These are phyloP conservation scores for Pecten maximus DNA, from an alignment of 2,888 invertebrate genomes.

Conservation along the genomic window DNA sequence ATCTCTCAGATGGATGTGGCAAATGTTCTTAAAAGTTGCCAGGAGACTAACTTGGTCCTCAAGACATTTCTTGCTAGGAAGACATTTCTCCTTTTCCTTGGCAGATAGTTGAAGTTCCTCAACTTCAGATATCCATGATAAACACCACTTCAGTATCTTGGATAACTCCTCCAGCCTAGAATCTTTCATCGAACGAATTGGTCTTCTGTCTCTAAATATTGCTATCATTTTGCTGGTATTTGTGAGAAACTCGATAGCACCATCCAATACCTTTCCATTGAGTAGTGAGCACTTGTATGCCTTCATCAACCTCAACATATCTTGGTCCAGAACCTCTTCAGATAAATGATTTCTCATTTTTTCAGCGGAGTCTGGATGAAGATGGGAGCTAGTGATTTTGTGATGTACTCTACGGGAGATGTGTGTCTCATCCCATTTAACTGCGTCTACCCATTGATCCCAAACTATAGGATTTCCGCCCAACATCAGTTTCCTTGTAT, in stretches of 20 bases:
- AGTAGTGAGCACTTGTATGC: constrained; percentile 1
- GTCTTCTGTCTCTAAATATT: constrained; percentile 38
- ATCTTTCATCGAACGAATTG: background rate
- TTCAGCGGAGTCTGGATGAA: constrained; percentile 43
- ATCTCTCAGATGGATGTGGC: constrained; percentile 36
- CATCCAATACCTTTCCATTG: constrained; percentile 6
- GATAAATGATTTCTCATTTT: constrained; percentile 50
- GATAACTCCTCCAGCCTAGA: background rate
- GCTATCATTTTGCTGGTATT: constrained; percentile 42
- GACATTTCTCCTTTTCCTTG: constrained; percentile 27
- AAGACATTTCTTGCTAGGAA: constrained; percentile 38
- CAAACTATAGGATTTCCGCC: constrained; percentile 26
- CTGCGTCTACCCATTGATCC: constrained; percentile 38
- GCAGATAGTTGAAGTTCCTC: background rate
- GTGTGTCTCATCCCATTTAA: constrained; percentile 39
- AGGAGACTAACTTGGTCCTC: constrained; percentile 38
- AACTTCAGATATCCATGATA: constrained; percentile 36
- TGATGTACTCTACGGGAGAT: constrained; percentile 30
- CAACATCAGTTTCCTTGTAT: background rate
- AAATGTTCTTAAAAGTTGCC: constrained; percentile 38
- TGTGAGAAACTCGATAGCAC: constrained; percentile 39
- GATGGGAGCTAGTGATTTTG: constrained; percentile 31
- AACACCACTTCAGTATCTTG: background rate
- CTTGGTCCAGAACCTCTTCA: constrained; percentile 31
- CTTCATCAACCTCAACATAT: constrained; percentile 46